Base-by-base conservation (phyloP, 2,888 invertebrate species). In the Dexiosoma caninum region DNA sequence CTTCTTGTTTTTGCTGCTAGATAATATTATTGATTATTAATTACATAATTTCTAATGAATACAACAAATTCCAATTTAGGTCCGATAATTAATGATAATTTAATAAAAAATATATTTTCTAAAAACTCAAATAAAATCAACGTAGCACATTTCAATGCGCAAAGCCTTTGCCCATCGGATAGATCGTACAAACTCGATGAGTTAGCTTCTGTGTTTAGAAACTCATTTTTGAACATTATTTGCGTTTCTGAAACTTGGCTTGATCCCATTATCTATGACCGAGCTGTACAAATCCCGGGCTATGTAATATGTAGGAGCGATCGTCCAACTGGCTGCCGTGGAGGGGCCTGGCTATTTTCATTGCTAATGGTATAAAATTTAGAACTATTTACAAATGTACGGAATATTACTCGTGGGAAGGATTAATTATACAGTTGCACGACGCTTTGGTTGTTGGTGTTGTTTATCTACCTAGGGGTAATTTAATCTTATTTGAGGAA, bases 201-300 rank as follows among this genome's bases (percentile, higher is more conserved):
- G n/a, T n/a, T 57, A 2, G 9, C 9, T 12, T 6, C 23, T 8
- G 7, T 21, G 2, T 2, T 57, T 23, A 37, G 23, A 23, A 57
- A 5, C 19, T 10, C 57, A 0, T n/a, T 1, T 2, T 8, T 57
- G 6, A 23, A 57, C 23, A 57, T 57, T 0, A 37, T 57, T n/a
- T 57, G 37, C 3, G 23, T 57, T 40, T 40, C 57, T 12, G 40
- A 57, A 21, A 57, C 37, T 7, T 57, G 57, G 57, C n/a, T 57
- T 0, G 23, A 57, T 40, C n/a, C n/a, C 9, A 40, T 4, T 9
- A 37, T 57, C 4, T 16, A 8, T 21, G 57, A 57, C 14, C 37
- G n/a, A n/a, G n/a, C n/a, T n/a, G n/a, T n/a, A n/a, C n/a, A n/a
- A n/a, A n/a, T n/a, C n/a, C n/a, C n/a, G n/a, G n/a, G n/a, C n/a